Evolutionary conservation across 2,797 vertebrate species (phyloP), one percentile per base, ranked within the genome.

Genomic region (Pseudomugil tenellus): DNA sequence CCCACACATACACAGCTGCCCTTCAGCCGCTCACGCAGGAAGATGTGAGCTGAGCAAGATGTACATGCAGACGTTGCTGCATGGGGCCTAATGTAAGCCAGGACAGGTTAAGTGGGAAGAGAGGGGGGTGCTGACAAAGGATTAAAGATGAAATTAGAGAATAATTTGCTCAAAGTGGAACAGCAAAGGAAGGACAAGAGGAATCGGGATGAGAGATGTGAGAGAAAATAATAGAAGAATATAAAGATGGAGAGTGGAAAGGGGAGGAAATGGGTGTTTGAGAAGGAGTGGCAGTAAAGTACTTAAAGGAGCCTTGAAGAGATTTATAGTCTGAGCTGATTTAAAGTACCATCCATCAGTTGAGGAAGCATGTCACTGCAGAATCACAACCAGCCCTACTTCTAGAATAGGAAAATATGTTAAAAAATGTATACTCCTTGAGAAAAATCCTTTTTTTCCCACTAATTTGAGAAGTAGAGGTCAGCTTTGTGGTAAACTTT

Each of bases 1-100:
- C 87, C 72, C 84, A 87, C 84, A 86, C 79, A 75, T 73, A 89
- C 81, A 85, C 85, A 89, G 84, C 89, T 87, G 88, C 86, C 85
- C 86, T 82, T 88, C 80, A 81, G 84, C 81, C 80, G 75, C 70
- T 67, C 82, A 82, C 56, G 72, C 79, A 88, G 85, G 72, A 71
- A 54, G 79, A 78, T 64, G 70, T 76, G 80, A 73, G 75, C 62
- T 34, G 37, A 74, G 63, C 53, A 39, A 53, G 64, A 9, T 32
- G 32, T 29, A n/a, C 67, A 66, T 4, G 19, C 9, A 80, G 82
- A 81, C 58, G 48, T 6, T 74, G 81, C 77, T 79, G 67, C 84
- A 89, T 57, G 79, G 79, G 79, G 74, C 87, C 76, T 43, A 75
- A 87, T 84, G 88, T 84, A 81, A 77, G 80, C 83, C 73, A 77